Evolutionary conservation across 2,888 invertebrate species (phyloP).

Genomic region (Tinea trinotella): DNA sequence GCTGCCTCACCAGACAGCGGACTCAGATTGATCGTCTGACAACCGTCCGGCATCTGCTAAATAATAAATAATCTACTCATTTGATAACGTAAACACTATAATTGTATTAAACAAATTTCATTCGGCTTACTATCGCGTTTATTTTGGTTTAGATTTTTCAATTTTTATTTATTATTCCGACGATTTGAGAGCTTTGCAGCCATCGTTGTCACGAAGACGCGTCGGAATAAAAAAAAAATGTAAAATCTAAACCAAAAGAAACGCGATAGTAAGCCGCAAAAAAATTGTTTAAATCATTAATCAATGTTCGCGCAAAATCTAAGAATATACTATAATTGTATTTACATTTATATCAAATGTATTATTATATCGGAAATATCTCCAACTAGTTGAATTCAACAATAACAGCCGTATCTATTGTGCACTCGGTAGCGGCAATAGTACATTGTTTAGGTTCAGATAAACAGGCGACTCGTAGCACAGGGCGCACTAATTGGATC

Average conservation of each 20-base stretch:
- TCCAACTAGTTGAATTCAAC: not conserved
- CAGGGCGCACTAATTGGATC: slow-evolving; percentile 17
- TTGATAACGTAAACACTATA: not conserved
- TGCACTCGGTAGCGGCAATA: slow-evolving; percentile 3
- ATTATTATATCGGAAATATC: not conserved
- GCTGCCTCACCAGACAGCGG: slow-evolving; percentile 14
- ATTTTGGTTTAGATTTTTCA: no score
- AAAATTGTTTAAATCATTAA: no score
- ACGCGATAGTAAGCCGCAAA: no score
- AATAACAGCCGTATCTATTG: slow-evolving; percentile 6
- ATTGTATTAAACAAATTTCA: no score
- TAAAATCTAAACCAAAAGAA: no score
- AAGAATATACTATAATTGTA: not conserved
- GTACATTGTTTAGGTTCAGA: slow-evolving; percentile 10
- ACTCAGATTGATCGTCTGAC: slow-evolving; percentile 12
- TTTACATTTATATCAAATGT: not conserved
- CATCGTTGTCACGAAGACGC: no score
- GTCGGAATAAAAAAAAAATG: no score
- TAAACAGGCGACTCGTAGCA: slow-evolving; percentile 7
- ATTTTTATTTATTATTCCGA: no score
- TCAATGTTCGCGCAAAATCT: no score
- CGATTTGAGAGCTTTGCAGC: no score
- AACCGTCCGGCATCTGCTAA: slow-evolving; percentile 10
- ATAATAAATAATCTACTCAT: slow-evolving; percentile 10
- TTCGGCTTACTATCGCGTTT: no score